phyloP scores from a whole-genome alignment of 2,888 invertebrate genomes.

The Nineta flava region DNA sequence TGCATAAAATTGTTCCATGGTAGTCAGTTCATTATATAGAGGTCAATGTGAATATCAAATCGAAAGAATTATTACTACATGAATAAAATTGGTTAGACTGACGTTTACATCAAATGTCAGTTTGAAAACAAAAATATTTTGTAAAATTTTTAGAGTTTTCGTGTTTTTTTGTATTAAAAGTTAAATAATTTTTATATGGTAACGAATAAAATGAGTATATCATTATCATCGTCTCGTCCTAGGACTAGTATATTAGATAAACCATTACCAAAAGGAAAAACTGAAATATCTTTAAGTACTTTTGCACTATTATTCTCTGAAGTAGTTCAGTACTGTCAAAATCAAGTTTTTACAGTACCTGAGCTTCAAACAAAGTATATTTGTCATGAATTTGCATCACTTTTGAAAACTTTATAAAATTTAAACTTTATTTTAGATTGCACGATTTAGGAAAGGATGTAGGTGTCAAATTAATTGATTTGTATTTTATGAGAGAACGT shows the following conservation, averaged over 20 bases:
- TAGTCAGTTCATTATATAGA: no score
- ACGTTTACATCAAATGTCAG: no score
- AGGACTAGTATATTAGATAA: slow-evolving; percentile 77
- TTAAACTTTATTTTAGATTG: slow-evolving; percentile 40
- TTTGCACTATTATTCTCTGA: slow-evolving; percentile 95
- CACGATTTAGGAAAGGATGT: slow-evolving; percentile 92
- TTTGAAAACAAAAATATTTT: no score
- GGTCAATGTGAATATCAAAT: neutral
- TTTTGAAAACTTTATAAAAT: neutral
- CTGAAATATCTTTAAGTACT: slow-evolving; percentile 80
- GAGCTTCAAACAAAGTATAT: slow-evolving; percentile 83
- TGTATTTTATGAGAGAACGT: slow-evolving; percentile 86
- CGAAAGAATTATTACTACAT: no score
- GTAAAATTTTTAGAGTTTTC: no score
- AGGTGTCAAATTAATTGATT: slow-evolving; percentile 81
- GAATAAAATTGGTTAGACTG: no score
- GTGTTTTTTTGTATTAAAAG: no score
- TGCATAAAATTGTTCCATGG: no score
- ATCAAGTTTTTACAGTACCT: slow-evolving; percentile 85
- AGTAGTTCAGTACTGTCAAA: slow-evolving; percentile 96
- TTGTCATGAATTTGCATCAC: slow-evolving; percentile 1
- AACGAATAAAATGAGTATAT: slow-evolving; percentile 5
- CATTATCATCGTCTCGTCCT: slow-evolving; percentile 27
- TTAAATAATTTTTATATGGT: no score
- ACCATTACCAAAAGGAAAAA: slow-evolving; percentile 80